Evolutionary conservation across 2,888 invertebrate species (phyloP), one percentile per base, ranked within the genome.

Genomic region (Oligia strigilis): DNA sequence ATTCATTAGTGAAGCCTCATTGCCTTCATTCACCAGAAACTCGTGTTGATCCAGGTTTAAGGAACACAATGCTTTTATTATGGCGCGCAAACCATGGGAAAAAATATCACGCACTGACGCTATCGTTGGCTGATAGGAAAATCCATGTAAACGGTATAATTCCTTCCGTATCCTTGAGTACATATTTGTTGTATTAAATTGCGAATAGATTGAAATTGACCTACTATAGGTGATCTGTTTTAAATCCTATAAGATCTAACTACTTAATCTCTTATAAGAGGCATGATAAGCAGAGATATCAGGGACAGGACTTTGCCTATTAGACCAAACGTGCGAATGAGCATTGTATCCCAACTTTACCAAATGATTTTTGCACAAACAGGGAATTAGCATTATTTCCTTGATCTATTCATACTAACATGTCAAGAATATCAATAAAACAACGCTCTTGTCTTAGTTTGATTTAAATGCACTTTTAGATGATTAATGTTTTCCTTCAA

Each of bases 101-200:
- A 81, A 74, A 71, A 83, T 75, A 84, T 80, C 65, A 72, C 6
- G 6, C 11, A 52, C 29, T 84, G 80, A 80, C 83, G 84, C 60
- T 64, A 84, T 80, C 72, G 29, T 19, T 9, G 4, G 43, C 46
- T 80, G 78, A 78, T 78, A 78, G 75, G 55, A 46, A 72, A 77
- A 80, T 81, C 81, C 72, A 75, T 76, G 71, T 75, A 72, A 75
- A 75, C 66, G 75, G 46, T 76, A 76, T 82, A 84, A 85, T n/a
- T n/a, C n/a, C n/a, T n/a, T n/a, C n/a, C n/a, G n/a, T 82, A 72
- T 79, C 82, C 87, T 87, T 84, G 64, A 73, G 62, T 79, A 74
- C 40, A 71, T 72, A 74, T 60, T 83, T 83, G 65, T 70, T 60
- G 49, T 74, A 83, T 55, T 69, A 64, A 49, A 78, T 72, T 40